phyloP scores from a whole-genome alignment of 1,140 invertebrate species.

The Drosophila oshimai region DNA sequence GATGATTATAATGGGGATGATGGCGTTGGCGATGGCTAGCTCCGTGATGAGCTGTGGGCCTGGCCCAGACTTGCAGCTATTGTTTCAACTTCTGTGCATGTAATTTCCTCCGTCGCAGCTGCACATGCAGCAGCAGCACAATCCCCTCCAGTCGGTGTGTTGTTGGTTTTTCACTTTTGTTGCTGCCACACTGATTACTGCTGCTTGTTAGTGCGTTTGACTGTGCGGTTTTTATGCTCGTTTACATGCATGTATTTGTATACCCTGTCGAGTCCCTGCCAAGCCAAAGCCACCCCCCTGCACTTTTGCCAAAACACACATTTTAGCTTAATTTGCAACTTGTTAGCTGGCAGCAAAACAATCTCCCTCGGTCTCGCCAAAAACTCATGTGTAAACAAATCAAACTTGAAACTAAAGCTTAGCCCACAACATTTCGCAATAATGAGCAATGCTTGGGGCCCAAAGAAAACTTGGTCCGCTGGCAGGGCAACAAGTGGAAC shows the following conservation, averaged over 20 bases:
- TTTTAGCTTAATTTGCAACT: slow-evolving; percentile 79
- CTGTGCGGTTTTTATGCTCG: slow-evolving; percentile 71
- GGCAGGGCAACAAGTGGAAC: slow-evolving; percentile 61
- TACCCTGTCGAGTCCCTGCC: slow-evolving; percentile 10
- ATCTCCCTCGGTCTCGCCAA: slow-evolving; percentile 41
- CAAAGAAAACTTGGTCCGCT: slow-evolving; percentile 34
- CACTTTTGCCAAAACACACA: slow-evolving; percentile 72
- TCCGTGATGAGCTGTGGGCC: slow-evolving; percentile 48
- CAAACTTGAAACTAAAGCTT: slow-evolving; percentile 72
- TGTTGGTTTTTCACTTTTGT: slow-evolving; percentile 14
- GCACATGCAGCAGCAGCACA: slow-evolving; percentile 14
- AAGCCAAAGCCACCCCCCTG: background rate
- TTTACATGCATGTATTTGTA: slow-evolving; percentile 58
- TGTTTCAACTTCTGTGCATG: slow-evolving; percentile 71
- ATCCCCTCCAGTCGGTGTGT: slow-evolving; percentile 11
- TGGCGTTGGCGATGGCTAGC: slow-evolving; percentile 16
- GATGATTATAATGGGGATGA: slow-evolving; percentile 11
- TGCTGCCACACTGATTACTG: slow-evolving; percentile 69
- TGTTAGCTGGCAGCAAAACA: slow-evolving; percentile 74
- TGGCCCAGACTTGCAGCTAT: slow-evolving; percentile 45
- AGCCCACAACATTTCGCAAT: slow-evolving; percentile 63
- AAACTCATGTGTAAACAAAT: slow-evolving; percentile 73
- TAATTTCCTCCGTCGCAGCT: slow-evolving; percentile 53
- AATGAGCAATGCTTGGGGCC: slow-evolving; percentile 63
- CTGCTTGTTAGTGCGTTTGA: slow-evolving; percentile 75